Percentiles rank a stretch among this genome's conserved stretches.
Conservation (phyloP, 2,113 vertebrate species). For the Sturnus vulgaris region DNA sequence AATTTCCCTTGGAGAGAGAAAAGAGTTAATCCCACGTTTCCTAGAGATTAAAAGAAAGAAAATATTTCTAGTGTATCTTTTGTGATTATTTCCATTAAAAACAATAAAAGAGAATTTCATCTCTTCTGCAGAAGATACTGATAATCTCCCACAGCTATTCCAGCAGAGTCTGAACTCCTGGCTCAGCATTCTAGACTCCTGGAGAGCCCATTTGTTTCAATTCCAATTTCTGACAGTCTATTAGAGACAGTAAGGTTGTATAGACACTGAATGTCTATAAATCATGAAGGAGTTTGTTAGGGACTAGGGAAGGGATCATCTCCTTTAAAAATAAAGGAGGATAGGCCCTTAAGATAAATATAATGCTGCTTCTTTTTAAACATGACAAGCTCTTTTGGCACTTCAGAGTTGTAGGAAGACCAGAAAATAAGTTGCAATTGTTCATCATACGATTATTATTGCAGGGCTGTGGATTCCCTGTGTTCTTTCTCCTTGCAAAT, state of each 20-base stretch:
- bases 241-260: neutral
- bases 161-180: neutral
- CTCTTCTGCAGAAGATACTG: neutral
- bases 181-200: neutral
- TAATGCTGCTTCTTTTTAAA: neutral
- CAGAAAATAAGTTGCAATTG: neutral
- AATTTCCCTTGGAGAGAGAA: neutral
- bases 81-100: neutral
- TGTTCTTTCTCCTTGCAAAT: neutral
- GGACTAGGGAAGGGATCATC: neutral
- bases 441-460: neutral
- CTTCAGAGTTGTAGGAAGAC: neutral
- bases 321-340: neutral
- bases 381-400: neutral
- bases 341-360: neutral
- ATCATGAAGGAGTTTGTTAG: neutral
- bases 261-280: neutral
- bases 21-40: neutral
- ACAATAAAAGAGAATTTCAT: neutral
- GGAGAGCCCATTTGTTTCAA: neutral
- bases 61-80: neutral
- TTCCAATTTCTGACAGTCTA: neutral
- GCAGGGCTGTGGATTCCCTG: rapidly evolving
- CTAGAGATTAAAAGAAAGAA: neutral
- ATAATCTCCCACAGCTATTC: neutral